Evolutionary conservation across 2,797 vertebrate genomes (phyloP), one percentile per base, ranked within the genome.

Genomic region (Neomorphus geoffroyi): DNA sequence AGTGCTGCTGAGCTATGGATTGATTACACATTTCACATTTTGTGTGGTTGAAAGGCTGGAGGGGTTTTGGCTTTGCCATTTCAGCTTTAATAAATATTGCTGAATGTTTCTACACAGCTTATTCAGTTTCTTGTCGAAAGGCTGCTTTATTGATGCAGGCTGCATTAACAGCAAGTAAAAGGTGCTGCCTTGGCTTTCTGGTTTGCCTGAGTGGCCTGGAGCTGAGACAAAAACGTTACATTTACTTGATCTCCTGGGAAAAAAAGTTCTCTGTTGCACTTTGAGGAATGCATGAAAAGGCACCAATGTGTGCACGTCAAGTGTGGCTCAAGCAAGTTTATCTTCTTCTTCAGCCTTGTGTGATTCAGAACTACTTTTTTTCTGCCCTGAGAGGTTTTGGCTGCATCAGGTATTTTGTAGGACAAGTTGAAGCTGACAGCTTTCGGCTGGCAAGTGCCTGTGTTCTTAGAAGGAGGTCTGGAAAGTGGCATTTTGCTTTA

Each of bases 51-150:
- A 88, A 53, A 88, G 71, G 43, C 85, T 85, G 57, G 45, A 66
- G 43, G 11, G 21, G 37, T 46, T 57, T 80, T 86, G 62, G 64
- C 64, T 95, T 94, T 88, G 77, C 85, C 50, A 57, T 96, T 94
- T 91, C 84, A 92, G 41, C 65, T 88, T 75, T 86, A 22, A 75
- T 41, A 64, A 46, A 18, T 79, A 19, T 45, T 23, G 15, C 57
- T 78, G 9, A 58, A 1, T 83, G 39, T 87, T 92, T 81, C 74
- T 83, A 4, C 65, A 28, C 75, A 86, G 64, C 43, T 27, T 15
- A 3, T 73, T 74, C 78, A 53, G 86, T 28, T 1, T 2, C 21
- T 45, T 61, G 50, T 70, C 43, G 79, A 19, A 57, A 37, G 80
- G 30, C 65, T 83, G 79, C 12, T 50, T 72, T 50, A 57, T 22